Conservation (phyloP, 1,140 invertebrate species). For the Sinonovacula constricta region DNA sequence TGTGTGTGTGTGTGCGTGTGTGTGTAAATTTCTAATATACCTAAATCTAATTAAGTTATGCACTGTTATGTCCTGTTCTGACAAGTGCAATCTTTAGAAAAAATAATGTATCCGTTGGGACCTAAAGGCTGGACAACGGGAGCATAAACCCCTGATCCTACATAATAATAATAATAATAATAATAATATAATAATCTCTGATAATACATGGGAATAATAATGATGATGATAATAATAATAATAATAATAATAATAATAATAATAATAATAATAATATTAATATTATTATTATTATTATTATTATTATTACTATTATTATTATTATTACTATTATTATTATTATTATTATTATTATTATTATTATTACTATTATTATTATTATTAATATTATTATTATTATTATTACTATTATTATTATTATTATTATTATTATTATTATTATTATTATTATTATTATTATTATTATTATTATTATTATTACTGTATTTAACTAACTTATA, state of each 20-base stretch:
- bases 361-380: constrained; percentile 27
- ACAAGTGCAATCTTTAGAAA: no score
- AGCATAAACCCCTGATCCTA: no score
- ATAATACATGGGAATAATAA: no score
- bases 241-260: neutral
- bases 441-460: constrained; percentile 31
- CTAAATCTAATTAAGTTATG: no score
- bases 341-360: constrained; percentile 34
- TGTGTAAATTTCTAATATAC: no score
- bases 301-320: constrained; percentile 36
- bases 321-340: constrained; percentile 34
- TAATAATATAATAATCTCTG: no score
- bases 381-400: constrained; percentile 24
- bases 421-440: constrained; percentile 24
- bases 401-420: constrained; percentile 30
- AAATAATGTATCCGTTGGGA: no score
- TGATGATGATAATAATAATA: constrained; percentile 32
- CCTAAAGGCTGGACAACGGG: no score
- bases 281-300: neutral
- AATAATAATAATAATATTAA: constrained; percentile 10
- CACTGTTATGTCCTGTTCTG: no score
- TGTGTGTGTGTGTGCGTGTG: no score
- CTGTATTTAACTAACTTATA: no score
- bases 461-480: constrained; percentile 33
- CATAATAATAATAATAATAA: no score